A percentile compares a stretch with the other conserved stretches of the same genome.
These are phyloP conservation scores for Bostrychus sinensis DNA, from an alignment of 2,113 vertebrate genomes.

Conservation along the genomic window DNA sequence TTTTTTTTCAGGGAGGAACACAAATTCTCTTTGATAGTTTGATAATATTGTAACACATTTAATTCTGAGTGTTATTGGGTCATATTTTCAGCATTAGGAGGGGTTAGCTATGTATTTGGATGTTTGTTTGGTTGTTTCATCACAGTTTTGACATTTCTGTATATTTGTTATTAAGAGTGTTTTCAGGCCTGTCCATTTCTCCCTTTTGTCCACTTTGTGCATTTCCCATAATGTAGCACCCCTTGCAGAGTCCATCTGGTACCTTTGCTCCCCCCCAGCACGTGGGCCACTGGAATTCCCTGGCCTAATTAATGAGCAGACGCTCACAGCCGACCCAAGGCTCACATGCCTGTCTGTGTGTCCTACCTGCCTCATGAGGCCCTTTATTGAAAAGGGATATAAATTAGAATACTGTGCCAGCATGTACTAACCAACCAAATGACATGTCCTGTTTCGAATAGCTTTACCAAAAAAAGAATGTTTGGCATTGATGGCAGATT, in stretches of 20 bases:
- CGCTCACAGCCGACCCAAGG: slow-evolving; percentile 79
- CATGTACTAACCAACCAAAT: slow-evolving; percentile 66
- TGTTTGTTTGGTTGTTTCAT: slow-evolving; percentile 31
- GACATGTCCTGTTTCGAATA: slow-evolving; percentile 38
- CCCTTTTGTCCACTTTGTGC: slow-evolving; percentile 57
- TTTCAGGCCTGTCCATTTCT: slow-evolving; percentile 39
- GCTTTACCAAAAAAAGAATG: neutral
- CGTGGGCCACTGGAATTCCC: slow-evolving; percentile 80
- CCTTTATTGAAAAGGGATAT: slow-evolving; percentile 78
- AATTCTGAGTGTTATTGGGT: slow-evolving; percentile 47
- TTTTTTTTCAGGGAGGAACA: slow-evolving; percentile 57
- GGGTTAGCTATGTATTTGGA: slow-evolving; percentile 7
- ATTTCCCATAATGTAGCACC: slow-evolving; percentile 66
- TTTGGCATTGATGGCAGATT: neutral
- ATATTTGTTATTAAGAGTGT: slow-evolving; percentile 27
- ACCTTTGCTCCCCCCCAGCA: slow-evolving; percentile 79
- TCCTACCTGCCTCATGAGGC: slow-evolving; percentile 67
- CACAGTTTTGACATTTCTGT: slow-evolving; percentile 57
- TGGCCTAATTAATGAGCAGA: slow-evolving; percentile 84
- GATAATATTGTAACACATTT: slow-evolving; percentile 61
- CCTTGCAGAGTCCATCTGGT: slow-evolving; percentile 83
- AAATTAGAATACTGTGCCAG: slow-evolving; percentile 77
- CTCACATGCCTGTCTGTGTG: slow-evolving; percentile 74
- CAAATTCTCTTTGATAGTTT: slow-evolving; percentile 70
- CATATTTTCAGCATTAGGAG: slow-evolving; percentile 44